phyloP scores from a whole-genome alignment of 2,113 vertebrate genomes.

The Balaeniceps rex region DNA sequence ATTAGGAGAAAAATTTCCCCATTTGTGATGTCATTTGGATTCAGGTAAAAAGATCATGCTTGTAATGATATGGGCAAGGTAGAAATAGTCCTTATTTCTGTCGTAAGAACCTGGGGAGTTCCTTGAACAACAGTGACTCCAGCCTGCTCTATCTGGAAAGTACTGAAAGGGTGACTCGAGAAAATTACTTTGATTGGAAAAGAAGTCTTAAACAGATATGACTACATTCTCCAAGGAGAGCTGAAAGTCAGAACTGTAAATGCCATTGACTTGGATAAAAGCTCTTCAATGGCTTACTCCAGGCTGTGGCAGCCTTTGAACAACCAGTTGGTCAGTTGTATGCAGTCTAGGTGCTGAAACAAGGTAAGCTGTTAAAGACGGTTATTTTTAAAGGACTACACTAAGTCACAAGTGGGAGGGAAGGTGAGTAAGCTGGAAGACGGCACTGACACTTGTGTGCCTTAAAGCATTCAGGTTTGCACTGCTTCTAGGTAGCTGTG shows the following conservation, averaged over 20 bases:
- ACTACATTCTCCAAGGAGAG: not conserved
- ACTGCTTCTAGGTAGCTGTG: not conserved
- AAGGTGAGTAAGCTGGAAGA: not conserved
- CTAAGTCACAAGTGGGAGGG: not conserved
- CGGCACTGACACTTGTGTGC: not conserved
- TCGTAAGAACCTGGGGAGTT: not conserved
- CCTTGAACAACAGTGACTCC: not conserved
- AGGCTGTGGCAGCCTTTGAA: not conserved
- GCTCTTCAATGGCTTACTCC: not conserved
- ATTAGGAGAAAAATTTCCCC: conserved; percentile 74
- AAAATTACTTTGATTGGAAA: not conserved
- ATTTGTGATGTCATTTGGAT: conserved; percentile 87
- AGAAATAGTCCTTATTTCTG: not conserved
- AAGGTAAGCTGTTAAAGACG: not conserved
- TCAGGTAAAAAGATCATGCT: conserved; percentile 82
- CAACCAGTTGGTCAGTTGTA: not conserved
- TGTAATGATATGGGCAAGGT: not conserved
- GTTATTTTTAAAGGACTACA: not conserved
- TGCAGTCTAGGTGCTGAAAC: not conserved
- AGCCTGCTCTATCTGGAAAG: not conserved
- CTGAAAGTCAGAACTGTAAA: not conserved
- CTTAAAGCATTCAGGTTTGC: not conserved
- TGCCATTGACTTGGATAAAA: not conserved
- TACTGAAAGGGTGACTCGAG: not conserved
- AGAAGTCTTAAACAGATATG: not conserved